Evolutionary conservation across 1,140 invertebrate genomes (phyloP).

Genomic region (Ostrea edulis): DNA sequence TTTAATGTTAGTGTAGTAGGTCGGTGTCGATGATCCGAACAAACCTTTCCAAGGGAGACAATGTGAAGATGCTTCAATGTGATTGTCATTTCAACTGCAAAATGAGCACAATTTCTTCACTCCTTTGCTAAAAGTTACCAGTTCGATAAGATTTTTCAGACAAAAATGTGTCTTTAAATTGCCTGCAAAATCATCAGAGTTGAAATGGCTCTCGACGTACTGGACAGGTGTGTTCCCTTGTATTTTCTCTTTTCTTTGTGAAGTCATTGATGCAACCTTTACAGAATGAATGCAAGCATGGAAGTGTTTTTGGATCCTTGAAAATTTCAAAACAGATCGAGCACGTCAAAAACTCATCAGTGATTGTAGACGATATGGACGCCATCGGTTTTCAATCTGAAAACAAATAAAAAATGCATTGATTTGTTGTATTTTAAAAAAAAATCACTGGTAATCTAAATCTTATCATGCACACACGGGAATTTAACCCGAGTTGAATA

Average conservation of each 20-base stretch:
- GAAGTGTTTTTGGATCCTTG: not conserved
- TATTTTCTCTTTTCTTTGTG: not conserved
- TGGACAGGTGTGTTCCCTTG: not conserved
- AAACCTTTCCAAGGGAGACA: conserved; percentile 31
- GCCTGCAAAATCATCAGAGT: not conserved
- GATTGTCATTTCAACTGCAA: not conserved
- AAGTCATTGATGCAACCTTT: not conserved
- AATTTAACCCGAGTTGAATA: too few relatives aligned
- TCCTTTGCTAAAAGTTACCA: not conserved
- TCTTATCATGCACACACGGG: too few relatives aligned
- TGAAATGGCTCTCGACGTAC: not conserved
- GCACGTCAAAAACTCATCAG: conserved; percentile 30
- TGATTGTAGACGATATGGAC: conserved; percentile 22
- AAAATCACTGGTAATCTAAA: too few relatives aligned
- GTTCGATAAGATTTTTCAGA: conserved; percentile 24
- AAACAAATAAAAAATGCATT: not conserved
- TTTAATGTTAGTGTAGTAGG: conserved; percentile 15
- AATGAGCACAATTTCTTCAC: not conserved
- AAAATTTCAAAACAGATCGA: conserved; percentile 32
- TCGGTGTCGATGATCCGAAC: not conserved
- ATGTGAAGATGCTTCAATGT: not conserved
- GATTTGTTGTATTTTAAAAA: too few relatives aligned
- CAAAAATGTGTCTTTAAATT: conserved; percentile 25
- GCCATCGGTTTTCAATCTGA: not conserved
- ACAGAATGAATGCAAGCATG: conserved; percentile 39